These are phyloP conservation scores for Gonioctena quinquepunctata DNA, from an alignment of 1,140 invertebrate species.

Conservation along the genomic window DNA sequence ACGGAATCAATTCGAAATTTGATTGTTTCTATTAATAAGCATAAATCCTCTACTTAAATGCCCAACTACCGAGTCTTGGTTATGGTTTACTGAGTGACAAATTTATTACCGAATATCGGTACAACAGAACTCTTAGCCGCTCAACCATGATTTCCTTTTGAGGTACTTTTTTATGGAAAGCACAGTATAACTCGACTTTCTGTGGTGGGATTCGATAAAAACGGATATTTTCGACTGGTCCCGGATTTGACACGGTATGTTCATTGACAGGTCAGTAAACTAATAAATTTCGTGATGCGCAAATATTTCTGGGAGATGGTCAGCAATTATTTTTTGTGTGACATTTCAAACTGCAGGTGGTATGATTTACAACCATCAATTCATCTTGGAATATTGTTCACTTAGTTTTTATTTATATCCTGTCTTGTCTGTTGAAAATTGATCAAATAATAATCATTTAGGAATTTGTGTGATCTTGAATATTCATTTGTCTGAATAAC, in stretches of 20 bases:
- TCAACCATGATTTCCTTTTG: conserved; percentile 23
- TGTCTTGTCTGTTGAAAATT: too few relatives aligned
- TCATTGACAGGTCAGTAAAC: background rate
- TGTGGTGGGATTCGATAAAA: background rate
- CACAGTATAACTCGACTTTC: background rate
- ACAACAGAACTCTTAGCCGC: background rate
- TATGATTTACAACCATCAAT: too few relatives aligned
- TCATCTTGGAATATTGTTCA: too few relatives aligned
- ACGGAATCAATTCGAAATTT: conserved; percentile 1
- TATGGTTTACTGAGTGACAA: conserved; percentile 21
- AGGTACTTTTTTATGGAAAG: conserved; percentile 5
- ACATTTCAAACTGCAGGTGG: background rate
- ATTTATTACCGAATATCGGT: conserved; percentile 23
- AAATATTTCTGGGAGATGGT: background rate
- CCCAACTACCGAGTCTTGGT: conserved; percentile 12
- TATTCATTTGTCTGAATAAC: too few relatives aligned
- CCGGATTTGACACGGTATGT: background rate
- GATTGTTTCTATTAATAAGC: conserved; percentile 18
- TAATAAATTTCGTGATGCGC: background rate
- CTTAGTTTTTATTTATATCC: too few relatives aligned
- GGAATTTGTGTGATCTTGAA: too few relatives aligned
- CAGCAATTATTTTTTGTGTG: background rate
- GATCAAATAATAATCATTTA: too few relatives aligned
- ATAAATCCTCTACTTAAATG: conserved; percentile 21
- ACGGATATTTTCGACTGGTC: background rate